Evolutionary conservation across 1,140 invertebrate species (phyloP).

Genomic region (Lepidurus packardi): DNA sequence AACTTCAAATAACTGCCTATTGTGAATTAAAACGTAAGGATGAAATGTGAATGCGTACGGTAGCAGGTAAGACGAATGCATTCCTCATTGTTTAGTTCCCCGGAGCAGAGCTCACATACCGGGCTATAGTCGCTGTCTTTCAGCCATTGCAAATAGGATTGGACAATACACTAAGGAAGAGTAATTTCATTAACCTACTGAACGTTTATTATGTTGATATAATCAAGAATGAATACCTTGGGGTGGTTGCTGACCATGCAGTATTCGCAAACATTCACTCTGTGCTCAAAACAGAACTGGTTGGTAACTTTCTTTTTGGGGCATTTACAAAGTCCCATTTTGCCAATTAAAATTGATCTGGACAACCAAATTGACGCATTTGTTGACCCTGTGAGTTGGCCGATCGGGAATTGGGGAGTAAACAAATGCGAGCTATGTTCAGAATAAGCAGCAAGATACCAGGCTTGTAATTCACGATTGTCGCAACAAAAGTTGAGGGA

Average conservation of each 20-base stretch:
- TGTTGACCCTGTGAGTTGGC: background rate
- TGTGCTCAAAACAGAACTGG: conserved; percentile 96
- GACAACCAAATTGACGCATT: background rate
- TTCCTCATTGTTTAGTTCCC: conserved; percentile 68
- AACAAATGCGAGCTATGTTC: background rate
- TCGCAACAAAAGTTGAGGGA: no score
- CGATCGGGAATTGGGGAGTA: background rate
- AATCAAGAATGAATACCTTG: conserved; percentile 70
- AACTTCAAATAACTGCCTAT: conserved; percentile 24
- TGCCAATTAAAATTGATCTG: background rate
- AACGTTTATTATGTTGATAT: background rate
- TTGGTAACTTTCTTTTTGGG: conserved; percentile 93
- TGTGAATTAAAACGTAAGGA: background rate
- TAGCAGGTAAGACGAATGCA: conserved; percentile 85
- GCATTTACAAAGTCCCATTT: conserved; percentile 96
- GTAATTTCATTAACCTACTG: conserved; percentile 35
- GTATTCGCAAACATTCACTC: conserved; percentile 97
- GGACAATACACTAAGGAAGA: conserved; percentile 83
- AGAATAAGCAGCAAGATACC: no score
- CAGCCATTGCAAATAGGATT: conserved; percentile 95
- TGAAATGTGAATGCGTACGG: conserved; percentile 50
- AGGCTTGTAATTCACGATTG: no score
- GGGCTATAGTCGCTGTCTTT: conserved; percentile 94
- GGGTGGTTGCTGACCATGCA: conserved; percentile 94
- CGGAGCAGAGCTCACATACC: conserved; percentile 77